Evolutionary conservation across 2,797 vertebrate species (phyloP).

Genomic region (Meriones psammophilus): DNA sequence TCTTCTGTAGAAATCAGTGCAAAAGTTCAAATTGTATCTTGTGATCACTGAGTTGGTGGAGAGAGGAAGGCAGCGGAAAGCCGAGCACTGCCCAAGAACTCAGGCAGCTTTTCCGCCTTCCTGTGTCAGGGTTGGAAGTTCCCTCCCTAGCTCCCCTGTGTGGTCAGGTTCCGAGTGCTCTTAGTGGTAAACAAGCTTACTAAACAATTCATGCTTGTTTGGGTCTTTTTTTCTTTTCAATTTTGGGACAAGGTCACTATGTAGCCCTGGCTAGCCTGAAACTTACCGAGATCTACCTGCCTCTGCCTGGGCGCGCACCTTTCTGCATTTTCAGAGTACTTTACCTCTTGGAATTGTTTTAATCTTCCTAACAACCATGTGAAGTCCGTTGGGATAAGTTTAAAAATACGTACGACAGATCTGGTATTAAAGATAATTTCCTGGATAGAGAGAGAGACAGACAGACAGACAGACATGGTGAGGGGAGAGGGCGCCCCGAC

Average conservation of each 20-base stretch:
- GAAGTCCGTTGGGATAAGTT: neutral
- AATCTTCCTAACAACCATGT: conserved; percentile 55
- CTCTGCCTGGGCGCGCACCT: neutral
- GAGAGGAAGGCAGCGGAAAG: neutral
- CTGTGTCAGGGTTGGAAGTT: neutral
- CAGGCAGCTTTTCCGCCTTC: neutral
- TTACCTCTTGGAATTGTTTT: conserved; percentile 20
- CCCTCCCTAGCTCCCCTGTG: neutral
- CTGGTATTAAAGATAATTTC: no score
- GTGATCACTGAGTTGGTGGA: neutral
- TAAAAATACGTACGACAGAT: no score
- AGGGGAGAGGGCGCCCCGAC: no score
- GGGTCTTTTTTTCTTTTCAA: neutral
- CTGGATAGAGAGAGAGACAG: no score
- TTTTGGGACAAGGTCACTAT: neutral
- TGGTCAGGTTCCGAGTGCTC: conserved; percentile 43
- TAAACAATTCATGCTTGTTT: conserved; percentile 44
- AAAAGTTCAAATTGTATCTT: conserved; percentile 51
- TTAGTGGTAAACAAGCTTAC: neutral
- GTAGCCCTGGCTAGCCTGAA: no score
- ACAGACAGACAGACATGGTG: no score
- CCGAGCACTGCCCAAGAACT: neutral
- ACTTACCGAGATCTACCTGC: no score
- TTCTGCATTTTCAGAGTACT: conserved; percentile 13
- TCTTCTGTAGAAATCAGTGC: conserved; percentile 23